These are phyloP conservation scores for Drosophila affinis DNA, from an alignment of 2,888 invertebrate species.

Conservation along the genomic window DNA sequence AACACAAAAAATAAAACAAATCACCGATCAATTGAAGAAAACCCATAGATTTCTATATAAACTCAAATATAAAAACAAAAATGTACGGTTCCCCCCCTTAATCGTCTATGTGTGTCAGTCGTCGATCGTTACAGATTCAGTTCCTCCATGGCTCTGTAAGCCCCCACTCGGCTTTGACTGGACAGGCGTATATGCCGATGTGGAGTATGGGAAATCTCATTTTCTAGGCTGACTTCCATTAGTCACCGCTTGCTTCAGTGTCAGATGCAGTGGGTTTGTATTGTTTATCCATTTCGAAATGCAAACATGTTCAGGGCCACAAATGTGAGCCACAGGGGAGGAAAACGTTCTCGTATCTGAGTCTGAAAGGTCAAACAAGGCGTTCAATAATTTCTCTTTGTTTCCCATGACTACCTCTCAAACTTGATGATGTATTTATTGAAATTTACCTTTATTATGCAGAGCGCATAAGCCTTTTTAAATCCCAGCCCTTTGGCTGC, in stretches of 20 bases:
- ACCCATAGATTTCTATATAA: slow-evolving; percentile 50
- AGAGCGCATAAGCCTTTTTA: not conserved
- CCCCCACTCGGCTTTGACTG: not conserved
- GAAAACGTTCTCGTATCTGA: slow-evolving; percentile 19
- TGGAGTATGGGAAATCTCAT: not conserved
- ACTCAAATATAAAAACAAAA: slow-evolving; percentile 64
- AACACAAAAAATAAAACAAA: slow-evolving; percentile 37
- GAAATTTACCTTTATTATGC: not conserved
- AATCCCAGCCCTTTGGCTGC: not conserved
- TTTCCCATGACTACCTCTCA: slow-evolving; percentile 22
- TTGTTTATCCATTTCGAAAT: slow-evolving; percentile 43
- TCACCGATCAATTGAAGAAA: slow-evolving; percentile 58
- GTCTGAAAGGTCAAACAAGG: slow-evolving; percentile 65
- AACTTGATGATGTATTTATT: slow-evolving; percentile 1
- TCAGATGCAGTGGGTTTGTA: slow-evolving; percentile 39
- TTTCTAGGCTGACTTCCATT: not conserved
- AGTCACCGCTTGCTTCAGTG: slow-evolving; percentile 52
- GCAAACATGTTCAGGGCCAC: slow-evolving; percentile 60
- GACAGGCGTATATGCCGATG: not conserved
- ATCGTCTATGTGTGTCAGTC: slow-evolving; percentile 36
- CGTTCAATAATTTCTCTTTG: slow-evolving; percentile 56
- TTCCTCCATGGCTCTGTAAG: not conserved
- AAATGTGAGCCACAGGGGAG: slow-evolving; percentile 13
- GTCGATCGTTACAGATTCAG: slow-evolving; percentile 11
- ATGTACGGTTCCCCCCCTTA: slow-evolving; percentile 72